Percentiles rank a stretch among this genome's conserved stretches.
Conservation (phyloP, 2,888 invertebrate species). For the Phengaris arion region DNA sequence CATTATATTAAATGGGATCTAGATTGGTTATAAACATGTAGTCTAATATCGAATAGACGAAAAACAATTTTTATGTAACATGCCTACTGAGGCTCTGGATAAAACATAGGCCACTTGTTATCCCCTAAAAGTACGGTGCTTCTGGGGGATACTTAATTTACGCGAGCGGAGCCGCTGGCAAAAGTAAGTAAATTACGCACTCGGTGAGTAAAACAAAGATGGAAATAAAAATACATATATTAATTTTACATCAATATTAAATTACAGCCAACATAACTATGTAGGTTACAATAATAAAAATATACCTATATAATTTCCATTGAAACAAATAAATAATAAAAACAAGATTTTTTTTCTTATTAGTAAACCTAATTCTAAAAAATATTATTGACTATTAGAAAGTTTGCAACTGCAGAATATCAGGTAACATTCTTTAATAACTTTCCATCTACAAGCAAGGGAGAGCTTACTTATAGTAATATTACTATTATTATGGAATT, state of each 20-base stretch:
- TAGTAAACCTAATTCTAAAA: slow-evolving; percentile 73
- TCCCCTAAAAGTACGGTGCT: too few species aligned
- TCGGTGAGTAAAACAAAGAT: slow-evolving; percentile 54
- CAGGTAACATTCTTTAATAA: slow-evolving; percentile 73
- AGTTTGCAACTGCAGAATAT: slow-evolving; percentile 64
- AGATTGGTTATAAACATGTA: too few species aligned
- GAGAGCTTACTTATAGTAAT: slow-evolving; percentile 71
- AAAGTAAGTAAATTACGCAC: too few species aligned
- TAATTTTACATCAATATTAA: slow-evolving; percentile 79
- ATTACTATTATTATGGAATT: slow-evolving; percentile 74
- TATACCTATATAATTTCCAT: slow-evolving; percentile 78
- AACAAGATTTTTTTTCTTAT: slow-evolving; percentile 74
- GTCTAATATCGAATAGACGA: too few species aligned
- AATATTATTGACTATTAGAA: slow-evolving; percentile 74
- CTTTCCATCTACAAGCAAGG: slow-evolving; percentile 75
- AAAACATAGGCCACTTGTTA: too few species aligned
- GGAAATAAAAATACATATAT: slow-evolving; percentile 81
- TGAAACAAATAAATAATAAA: slow-evolving; percentile 79
- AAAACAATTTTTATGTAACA: too few species aligned
- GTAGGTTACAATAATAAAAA: slow-evolving; percentile 79
- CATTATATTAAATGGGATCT: too few species aligned
- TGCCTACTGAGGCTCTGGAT: too few species aligned
- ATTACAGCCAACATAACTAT: slow-evolving; percentile 79
- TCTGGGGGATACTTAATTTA: too few species aligned
- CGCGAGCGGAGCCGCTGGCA: too few species aligned